Conservation (phyloP, 2,797 vertebrate species). For the Anniella stebbinsi region DNA sequence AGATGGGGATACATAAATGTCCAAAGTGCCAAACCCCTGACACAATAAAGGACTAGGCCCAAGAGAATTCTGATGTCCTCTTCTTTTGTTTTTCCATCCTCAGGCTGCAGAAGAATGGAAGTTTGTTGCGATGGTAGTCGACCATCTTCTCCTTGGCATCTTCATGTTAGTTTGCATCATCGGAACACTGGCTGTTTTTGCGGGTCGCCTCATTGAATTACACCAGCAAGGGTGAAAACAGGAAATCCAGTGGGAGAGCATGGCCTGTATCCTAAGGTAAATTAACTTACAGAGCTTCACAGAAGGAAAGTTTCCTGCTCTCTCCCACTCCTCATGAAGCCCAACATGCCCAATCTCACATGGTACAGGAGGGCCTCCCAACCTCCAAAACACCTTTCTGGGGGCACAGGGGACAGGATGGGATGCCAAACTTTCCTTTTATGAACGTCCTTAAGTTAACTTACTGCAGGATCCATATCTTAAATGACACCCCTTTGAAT, state of each 20-base stretch:
- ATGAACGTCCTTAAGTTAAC: background rate
- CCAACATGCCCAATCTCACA: background rate
- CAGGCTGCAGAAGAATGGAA: conserved; percentile 98
- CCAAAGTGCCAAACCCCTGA: background rate
- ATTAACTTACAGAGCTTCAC: background rate
- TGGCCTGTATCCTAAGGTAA: background rate
- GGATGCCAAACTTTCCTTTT: background rate
- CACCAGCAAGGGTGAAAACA: conserved; percentile 85
- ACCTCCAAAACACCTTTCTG: background rate
- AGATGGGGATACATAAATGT: background rate
- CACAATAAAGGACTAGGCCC: background rate
- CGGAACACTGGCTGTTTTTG: conserved; percentile 89
- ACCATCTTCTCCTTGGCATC: conserved; percentile 94
- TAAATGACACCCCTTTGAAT: background rate
- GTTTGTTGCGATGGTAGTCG: conserved; percentile 96
- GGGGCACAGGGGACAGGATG: background rate
- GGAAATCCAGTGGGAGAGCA: conserved; percentile 18
- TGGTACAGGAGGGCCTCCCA: background rate
- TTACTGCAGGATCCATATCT: background rate
- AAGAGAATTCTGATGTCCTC: conserved; percentile 43
- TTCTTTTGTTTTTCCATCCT: conserved; percentile 47
- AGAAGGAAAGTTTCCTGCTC: conserved; percentile 16
- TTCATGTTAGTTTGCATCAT: conserved; percentile 96
- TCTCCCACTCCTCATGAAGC: background rate
- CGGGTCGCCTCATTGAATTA: conserved; percentile 93